Base-by-base conservation (phyloP, 1,140 invertebrate genomes). In the Grapholita molesta region DNA sequence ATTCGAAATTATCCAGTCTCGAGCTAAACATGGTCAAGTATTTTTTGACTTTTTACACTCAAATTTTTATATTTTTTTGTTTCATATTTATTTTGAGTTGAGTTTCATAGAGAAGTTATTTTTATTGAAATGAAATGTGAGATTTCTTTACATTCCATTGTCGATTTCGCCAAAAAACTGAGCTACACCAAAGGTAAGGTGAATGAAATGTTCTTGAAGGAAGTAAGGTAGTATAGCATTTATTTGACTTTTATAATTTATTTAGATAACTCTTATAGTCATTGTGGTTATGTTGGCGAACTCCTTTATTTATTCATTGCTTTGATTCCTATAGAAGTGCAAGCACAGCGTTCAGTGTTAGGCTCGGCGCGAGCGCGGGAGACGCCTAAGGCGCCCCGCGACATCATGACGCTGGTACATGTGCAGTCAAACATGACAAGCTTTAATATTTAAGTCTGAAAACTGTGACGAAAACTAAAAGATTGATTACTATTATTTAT, bases 41-140 rank as follows among this genome's bases (percentile, higher is more conserved):
- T 92, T 92, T 88, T 90, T 92, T 90, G 88, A 91, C 90, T 92
- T 92, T 92, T 92, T 92, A 92, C 92, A 88, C 90, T 92, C 90
- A 92, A 92, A 90, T 92, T 92, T 84, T 85, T 78, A 70, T 74
- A 72, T 78, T 78, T 82, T 75, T 79, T 79, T 72, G 74, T 76
- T 76, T 73, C 72, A 77, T 71, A 76, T 82, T 84, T 77, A 71
- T 84, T 88, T 84, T 78, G 64, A 73, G 67, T 83, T 82, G 71
- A 86, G 74, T 87, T 88, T 77, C 75, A 70, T 82, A 79, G 78
- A 79, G 78, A 82, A 78, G 77, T 85, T 77, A 82, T 79, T 74
- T 74, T 75, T 65, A 69, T 55, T 65, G 15, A 69, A 30, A 69
- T 76, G 71, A 77, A 74, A 80, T 86, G 83, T 89, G 84, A 87